phyloP scores from a whole-genome alignment of 1,140 invertebrate species.

The Trachymyrmex cornetzi region DNA sequence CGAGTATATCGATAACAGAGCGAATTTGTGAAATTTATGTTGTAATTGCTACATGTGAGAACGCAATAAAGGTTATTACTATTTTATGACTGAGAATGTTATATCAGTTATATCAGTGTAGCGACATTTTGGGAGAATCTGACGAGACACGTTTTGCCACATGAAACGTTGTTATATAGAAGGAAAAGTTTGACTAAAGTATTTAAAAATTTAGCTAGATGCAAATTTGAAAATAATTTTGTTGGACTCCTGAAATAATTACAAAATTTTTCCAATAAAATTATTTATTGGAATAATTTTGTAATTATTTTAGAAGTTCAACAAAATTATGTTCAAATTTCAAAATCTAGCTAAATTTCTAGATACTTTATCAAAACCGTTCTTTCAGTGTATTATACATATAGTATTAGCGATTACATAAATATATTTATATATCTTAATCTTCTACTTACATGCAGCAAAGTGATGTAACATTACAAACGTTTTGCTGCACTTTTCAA shows the following conservation, averaged over 20 bases:
- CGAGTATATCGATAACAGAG: conserved; percentile 83
- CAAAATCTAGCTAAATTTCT: no score
- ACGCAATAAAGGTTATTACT: conserved; percentile 42
- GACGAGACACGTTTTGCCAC: background rate
- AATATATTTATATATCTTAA: background rate
- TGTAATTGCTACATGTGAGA: conserved; percentile 26
- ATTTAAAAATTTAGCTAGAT: no score
- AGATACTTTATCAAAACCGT: no score
- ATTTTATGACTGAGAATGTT: conserved; percentile 29
- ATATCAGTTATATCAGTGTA: background rate
- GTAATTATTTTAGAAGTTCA: no score
- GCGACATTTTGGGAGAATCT: background rate
- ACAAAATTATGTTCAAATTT: no score
- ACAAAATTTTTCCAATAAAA: no score
- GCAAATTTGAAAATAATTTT: no score
- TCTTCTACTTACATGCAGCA: background rate
- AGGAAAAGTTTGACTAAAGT: no score
- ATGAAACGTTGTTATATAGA: background rate
- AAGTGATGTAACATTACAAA: background rate
- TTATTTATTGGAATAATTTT: no score
- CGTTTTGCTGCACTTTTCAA: background rate
- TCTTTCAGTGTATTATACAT: no score
- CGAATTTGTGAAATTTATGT: conserved; percentile 68
- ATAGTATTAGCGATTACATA: background rate
- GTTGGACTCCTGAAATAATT: no score